Evolutionary conservation across 1,140 invertebrate species (phyloP).

Genomic region (Copidosoma floridanum): DNA sequence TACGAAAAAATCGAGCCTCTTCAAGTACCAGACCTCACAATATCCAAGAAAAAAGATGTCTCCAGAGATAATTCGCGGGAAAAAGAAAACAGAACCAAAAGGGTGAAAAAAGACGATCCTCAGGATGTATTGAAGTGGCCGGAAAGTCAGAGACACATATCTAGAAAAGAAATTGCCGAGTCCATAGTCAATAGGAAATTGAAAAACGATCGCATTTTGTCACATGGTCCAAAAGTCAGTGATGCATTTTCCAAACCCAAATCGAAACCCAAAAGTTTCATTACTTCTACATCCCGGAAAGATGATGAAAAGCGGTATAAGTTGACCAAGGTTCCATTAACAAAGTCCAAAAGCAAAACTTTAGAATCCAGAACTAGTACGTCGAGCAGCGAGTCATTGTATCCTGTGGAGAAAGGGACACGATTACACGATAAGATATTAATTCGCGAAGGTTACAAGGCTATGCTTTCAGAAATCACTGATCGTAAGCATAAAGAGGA

Average conservation of each 20-base stretch:
- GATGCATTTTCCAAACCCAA: conserved; percentile 38
- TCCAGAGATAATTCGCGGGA: conserved; percentile 48
- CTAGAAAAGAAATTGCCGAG: conserved; percentile 42
- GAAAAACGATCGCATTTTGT: conserved; percentile 39
- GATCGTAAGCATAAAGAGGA: conserved; percentile 38
- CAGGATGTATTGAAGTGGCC: conserved; percentile 36
- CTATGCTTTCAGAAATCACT: conserved; percentile 30
- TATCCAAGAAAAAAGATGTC: conserved; percentile 49
- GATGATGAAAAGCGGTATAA: conserved; percentile 43
- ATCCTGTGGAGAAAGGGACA: conserved; percentile 31
- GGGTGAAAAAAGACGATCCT: conserved; percentile 46
- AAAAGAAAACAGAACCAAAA: conserved; percentile 52
- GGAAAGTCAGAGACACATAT: conserved; percentile 41
- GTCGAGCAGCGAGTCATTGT: conserved; percentile 41
- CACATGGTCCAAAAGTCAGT: conserved; percentile 34
- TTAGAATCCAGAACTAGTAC: conserved; percentile 38
- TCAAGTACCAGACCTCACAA: conserved; percentile 48
- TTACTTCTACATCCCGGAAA: conserved; percentile 41
- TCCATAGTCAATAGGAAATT: conserved; percentile 33
- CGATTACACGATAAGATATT: conserved; percentile 42
- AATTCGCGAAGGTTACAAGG: conserved; percentile 36
- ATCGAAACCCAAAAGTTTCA: conserved; percentile 42
- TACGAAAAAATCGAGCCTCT: conserved; percentile 47
- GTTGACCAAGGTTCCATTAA: conserved; percentile 35
- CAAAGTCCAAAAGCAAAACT: conserved; percentile 37